A percentile compares a stretch with the other conserved stretches of the same genome.
Evolutionary conservation across 2,888 invertebrate genomes (phyloP).

Genomic region (Andrena hattorfiana): DNA sequence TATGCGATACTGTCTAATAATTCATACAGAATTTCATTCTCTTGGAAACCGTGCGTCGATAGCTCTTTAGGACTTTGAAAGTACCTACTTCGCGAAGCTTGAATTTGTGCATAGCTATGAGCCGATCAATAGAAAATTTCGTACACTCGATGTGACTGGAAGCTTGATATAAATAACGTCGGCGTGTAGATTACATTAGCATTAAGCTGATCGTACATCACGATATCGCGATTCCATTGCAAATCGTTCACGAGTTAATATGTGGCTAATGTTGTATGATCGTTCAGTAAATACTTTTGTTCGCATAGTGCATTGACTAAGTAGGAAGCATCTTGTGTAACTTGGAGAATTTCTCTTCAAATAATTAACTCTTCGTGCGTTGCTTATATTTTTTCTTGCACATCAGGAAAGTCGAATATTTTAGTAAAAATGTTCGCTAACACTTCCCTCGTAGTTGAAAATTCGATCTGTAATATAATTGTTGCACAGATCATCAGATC

Average conservation of each 20-base stretch:
- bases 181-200: neutral
- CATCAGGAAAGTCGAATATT: neutral
- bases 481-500: constrained; percentile 47
- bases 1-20: neutral
- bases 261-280: neutral
- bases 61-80: neutral
- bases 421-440: no score
- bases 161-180: neutral
- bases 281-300: neutral
- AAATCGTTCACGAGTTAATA: neutral
- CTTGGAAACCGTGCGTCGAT: neutral
- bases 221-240: neutral
- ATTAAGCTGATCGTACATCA: neutral
- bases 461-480: constrained; percentile 54
- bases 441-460: neutral
- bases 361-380: neutral
- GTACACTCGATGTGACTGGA: neutral
- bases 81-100: neutral
- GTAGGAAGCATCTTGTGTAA: neutral
- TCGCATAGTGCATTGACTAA: neutral
- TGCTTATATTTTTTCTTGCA: neutral
- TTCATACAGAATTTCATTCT: no score
- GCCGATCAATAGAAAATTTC: neutral
- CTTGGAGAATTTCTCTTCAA: neutral
- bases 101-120: neutral